These are phyloP conservation scores for Sebastes melanostomus DNA, from an alignment of 2,797 vertebrate genomes.

Conservation along the genomic window DNA sequence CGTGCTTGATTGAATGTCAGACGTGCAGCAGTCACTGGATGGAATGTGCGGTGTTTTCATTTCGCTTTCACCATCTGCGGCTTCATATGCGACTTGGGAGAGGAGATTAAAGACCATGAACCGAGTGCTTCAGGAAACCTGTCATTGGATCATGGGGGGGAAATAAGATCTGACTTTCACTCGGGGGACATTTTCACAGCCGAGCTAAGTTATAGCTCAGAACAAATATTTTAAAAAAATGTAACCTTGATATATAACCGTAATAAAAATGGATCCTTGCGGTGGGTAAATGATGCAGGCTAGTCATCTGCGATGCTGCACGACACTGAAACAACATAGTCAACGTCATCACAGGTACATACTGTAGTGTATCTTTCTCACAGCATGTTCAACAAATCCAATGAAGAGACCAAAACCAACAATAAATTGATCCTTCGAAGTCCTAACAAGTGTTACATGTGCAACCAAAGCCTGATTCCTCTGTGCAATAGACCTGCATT, in stretches of 20 bases:
- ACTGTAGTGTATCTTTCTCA: background rate
- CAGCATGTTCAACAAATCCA: background rate
- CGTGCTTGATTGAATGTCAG: slow-evolving; percentile 36
- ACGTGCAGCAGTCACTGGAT: slow-evolving; percentile 18
- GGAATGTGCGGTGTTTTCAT: slow-evolving; percentile 34
- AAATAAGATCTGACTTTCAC: slow-evolving; percentile 49
- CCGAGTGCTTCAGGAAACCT: slow-evolving; percentile 39
- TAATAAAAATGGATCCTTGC: slow-evolving; percentile 37
- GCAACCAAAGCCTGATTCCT: background rate
- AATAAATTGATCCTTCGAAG: background rate
- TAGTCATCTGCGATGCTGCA: background rate
- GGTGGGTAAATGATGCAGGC: background rate
- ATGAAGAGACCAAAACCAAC: background rate
- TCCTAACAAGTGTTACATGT: background rate
- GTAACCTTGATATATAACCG: slow-evolving; percentile 43
- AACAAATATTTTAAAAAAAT: slow-evolving; percentile 27
- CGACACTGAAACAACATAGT: background rate
- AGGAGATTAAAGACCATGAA: slow-evolving; percentile 59
- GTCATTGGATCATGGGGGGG: slow-evolving; percentile 37
- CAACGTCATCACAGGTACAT: background rate
- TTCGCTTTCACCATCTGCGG: slow-evolving; percentile 38
- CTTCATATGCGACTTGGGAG: slow-evolving; percentile 51
- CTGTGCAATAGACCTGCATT: background rate
- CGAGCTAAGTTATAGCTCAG: slow-evolving; percentile 15
- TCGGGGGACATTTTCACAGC: slow-evolving; percentile 27